phyloP scores from a whole-genome alignment of 2,888 invertebrate genomes.

The Amphiduros pacificus region DNA sequence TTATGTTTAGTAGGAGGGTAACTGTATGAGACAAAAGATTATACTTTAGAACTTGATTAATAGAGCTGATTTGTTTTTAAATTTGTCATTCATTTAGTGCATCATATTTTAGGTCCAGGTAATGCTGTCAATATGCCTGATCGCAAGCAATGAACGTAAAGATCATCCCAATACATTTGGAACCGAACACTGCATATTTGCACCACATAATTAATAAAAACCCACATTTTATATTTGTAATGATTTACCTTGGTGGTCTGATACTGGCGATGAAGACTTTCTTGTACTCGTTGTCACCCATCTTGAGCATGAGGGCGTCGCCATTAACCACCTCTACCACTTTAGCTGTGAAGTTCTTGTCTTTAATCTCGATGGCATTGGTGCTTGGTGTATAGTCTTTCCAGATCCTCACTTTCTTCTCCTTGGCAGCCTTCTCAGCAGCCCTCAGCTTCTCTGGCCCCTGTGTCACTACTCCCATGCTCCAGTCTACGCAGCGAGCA shows the following conservation, averaged over 20 bases:
- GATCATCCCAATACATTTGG: no score
- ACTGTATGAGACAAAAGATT: no score
- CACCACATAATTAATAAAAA: no score
- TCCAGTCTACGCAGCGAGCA: constrained; percentile 93
- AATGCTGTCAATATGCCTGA: no score
- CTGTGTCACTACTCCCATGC: constrained; percentile 78
- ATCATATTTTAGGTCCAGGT: no score
- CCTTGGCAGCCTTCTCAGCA: constrained; percentile 87
- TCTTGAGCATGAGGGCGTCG: constrained; percentile 86
- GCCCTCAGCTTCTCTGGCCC: constrained; percentile 81
- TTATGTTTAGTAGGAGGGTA: no score
- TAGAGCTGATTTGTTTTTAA: no score
- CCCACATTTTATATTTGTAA: no score
- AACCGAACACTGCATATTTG: no score
- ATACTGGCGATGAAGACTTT: constrained; percentile 96
- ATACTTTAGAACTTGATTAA: no score
- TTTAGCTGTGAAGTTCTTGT: constrained; percentile 53
- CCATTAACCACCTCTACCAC: constrained; percentile 86
- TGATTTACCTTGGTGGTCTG: constrained; percentile 80
- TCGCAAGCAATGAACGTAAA: no score
- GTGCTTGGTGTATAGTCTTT: constrained; percentile 73
- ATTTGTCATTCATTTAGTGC: no score
- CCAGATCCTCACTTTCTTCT: constrained; percentile 85
- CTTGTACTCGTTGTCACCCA: constrained; percentile 75
- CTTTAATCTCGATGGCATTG: constrained; percentile 46